Conservation (phyloP, 53 echinoderm and acorn worm genomes). For the Luidia sarsii region DNA sequence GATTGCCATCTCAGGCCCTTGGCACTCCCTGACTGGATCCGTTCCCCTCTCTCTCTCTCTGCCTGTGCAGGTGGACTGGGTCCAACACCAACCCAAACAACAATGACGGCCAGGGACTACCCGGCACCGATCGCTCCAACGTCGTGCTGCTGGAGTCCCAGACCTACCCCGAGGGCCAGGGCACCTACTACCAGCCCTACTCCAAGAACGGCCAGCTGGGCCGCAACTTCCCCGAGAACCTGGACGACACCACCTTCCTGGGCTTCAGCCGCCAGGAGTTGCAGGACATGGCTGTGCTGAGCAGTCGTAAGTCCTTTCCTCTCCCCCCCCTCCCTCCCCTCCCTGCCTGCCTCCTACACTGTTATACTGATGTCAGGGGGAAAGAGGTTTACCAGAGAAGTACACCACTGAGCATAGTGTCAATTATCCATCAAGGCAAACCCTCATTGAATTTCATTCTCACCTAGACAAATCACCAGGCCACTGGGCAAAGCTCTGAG, state of each 20-base stretch:
- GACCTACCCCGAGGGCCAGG: slow-evolving; percentile 67
- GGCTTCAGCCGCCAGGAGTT: slow-evolving; percentile 65
- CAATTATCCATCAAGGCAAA: too few relatives aligned
- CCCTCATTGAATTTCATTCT: too few relatives aligned
- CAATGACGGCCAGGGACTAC: slow-evolving; percentile 95
- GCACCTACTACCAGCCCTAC: slow-evolving; percentile 70
- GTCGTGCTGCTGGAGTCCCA: slow-evolving; percentile 72
- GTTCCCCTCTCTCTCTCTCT: not conserved
- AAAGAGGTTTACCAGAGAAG: too few relatives aligned
- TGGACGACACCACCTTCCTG: slow-evolving; percentile 68
- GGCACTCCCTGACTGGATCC: too few relatives aligned
- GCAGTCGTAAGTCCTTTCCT: slow-evolving; percentile 77
- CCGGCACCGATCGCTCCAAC: slow-evolving; percentile 92
- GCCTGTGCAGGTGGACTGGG: slow-evolving; percentile 83
- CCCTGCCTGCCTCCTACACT: too few relatives aligned
- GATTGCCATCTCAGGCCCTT: too few relatives aligned
- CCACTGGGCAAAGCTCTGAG: too few relatives aligned
- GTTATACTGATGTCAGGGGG: too few relatives aligned
- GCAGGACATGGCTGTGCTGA: slow-evolving; percentile 81
- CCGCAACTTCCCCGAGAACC: slow-evolving; percentile 75
- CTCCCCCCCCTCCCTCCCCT: too few relatives aligned
- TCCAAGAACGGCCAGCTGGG: slow-evolving; percentile 86
- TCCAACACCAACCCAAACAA: slow-evolving; percentile 97
- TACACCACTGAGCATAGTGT: too few relatives aligned
- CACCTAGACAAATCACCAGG: too few relatives aligned